Conservation (phyloP, 2,888 invertebrate species). For the Amiota mariae region DNA sequence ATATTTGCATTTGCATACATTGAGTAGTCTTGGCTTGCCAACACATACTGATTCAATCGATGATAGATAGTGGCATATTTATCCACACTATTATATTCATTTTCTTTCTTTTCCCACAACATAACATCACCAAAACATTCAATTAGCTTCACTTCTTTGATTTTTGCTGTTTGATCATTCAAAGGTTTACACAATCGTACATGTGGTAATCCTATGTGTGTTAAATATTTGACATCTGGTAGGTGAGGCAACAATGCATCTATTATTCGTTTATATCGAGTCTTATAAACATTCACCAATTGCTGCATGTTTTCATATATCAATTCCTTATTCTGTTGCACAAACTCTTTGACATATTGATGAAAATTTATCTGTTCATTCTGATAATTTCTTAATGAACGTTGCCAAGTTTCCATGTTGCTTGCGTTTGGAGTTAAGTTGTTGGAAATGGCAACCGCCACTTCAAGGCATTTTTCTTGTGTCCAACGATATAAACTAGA, state of each 20-base stretch:
- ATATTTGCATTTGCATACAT: constrained; percentile 23
- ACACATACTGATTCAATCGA: constrained; percentile 49
- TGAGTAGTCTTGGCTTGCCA: constrained; percentile 19
- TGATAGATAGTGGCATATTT: constrained; percentile 44
- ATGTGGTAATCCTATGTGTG: constrained; percentile 64
- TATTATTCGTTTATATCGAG: constrained; percentile 49
- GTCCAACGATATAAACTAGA: constrained; percentile 53
- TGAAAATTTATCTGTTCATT: constrained; percentile 55
- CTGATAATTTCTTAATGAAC: constrained; percentile 40
- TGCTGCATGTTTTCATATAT: constrained; percentile 54
- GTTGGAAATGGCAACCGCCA: constrained; percentile 51
- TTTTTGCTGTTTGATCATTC: constrained; percentile 39
- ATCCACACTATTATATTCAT: constrained; percentile 39
- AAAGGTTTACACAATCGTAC: constrained; percentile 50
- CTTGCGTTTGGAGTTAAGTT: constrained; percentile 40
- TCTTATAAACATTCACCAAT: constrained; percentile 52
- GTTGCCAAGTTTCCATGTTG: constrained; percentile 53
- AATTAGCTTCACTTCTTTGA: constrained; percentile 52
- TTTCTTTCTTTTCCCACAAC: constrained; percentile 32
- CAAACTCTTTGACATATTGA: constrained; percentile 53
- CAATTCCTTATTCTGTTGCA: constrained; percentile 46
- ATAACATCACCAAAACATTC: constrained; percentile 15
- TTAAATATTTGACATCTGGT: constrained; percentile 49
- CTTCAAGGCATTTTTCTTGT: constrained; percentile 58
- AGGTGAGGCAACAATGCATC: constrained; percentile 39